Evolutionary conservation across 1,140 invertebrate species (phyloP).

Genomic region (Bombus affinis): DNA sequence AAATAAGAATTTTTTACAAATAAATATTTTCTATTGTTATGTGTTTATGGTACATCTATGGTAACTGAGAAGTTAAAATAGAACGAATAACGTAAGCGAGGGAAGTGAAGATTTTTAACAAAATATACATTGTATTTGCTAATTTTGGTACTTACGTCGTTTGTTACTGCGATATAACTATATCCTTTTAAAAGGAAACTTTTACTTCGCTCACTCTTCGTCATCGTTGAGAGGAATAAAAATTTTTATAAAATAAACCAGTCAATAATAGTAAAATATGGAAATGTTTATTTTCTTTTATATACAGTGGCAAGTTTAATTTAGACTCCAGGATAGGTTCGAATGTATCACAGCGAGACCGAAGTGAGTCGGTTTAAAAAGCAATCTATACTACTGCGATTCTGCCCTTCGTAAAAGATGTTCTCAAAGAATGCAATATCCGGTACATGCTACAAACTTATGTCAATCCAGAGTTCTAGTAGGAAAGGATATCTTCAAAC

Average conservation of each 20-base stretch:
- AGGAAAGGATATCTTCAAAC: not conserved
- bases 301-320: not conserved
- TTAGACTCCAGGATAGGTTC: not conserved
- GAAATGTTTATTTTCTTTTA: not conserved
- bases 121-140: not conserved
- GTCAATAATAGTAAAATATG: not conserved
- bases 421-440: constrained; percentile 17
- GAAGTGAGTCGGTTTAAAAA: constrained; percentile 16
- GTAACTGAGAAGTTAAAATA: not conserved
- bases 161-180: not conserved
- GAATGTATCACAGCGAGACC: not conserved
- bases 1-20: not conserved
- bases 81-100: not conserved
- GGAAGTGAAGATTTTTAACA: not conserved
- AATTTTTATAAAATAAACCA: not conserved
- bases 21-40: too few species aligned
- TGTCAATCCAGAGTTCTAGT: not conserved
- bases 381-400: constrained; percentile 30
- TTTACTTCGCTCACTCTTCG: too few species aligned
- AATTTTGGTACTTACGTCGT: not conserved
- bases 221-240: not conserved
- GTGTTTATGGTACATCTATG: not conserved
- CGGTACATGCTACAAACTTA: constrained; percentile 10
- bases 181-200: too few species aligned
- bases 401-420: not conserved